phyloP scores from a whole-genome alignment of 1,140 invertebrate species.

The Helicoverpa armigera region DNA sequence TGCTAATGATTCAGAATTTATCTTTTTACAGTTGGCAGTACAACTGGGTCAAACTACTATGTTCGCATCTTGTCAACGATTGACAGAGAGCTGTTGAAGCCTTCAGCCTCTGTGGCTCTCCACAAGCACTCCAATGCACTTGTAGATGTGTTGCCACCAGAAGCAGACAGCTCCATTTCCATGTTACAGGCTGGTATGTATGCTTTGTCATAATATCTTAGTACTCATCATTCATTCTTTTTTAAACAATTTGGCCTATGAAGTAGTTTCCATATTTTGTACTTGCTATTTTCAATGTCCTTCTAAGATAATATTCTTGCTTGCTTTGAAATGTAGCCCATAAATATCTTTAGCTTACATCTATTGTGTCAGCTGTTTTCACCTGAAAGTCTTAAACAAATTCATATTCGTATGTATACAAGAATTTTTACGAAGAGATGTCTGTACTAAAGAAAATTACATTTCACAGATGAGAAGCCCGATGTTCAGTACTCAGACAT shows the following conservation, averaged over 20 bases:
- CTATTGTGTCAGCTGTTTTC: no score
- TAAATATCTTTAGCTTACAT: no score
- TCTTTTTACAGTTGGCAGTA: conserved; percentile 88
- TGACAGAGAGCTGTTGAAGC: conserved; percentile 97
- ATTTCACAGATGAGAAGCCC: conserved; percentile 97
- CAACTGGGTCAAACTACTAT: conserved; percentile 98
- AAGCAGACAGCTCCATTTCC: conserved; percentile 99
- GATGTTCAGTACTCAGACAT: conserved; percentile 99
- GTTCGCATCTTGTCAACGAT: conserved; percentile 98
- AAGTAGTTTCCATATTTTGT: no score
- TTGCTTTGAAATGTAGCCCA: no score
- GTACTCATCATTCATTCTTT: no score
- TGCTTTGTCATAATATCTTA: not conserved
- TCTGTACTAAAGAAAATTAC: not conserved
- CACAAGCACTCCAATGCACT: conserved; percentile 99
- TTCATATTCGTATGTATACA: no score
- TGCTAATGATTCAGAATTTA: not conserved
- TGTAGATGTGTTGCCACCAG: conserved; percentile 98
- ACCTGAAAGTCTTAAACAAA: no score
- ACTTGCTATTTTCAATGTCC: no score
- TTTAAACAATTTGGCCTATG: no score
- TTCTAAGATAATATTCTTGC: no score
- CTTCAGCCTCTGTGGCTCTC: conserved; percentile 97
- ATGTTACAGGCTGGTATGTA: conserved; percentile 95
- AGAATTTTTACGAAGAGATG: no score